These are phyloP conservation scores for Nemapogon koenigi DNA, from an alignment of 2,888 invertebrate species.

Conservation along the genomic window DNA sequence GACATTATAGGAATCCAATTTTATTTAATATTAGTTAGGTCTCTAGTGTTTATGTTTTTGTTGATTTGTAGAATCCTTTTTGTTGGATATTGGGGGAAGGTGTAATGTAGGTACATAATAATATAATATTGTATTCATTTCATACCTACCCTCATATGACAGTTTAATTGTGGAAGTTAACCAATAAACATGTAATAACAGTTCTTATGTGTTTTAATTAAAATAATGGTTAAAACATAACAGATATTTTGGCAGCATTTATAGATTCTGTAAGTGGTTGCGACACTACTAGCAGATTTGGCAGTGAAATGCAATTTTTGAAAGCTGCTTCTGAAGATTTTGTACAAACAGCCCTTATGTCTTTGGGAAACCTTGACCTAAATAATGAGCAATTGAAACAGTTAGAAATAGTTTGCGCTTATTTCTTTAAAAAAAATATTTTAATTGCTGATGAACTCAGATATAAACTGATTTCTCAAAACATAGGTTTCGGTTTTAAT, in stretches of 20 bases:
- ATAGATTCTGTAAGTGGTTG: conserved; percentile 17
- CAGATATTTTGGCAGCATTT: conserved; percentile 19
- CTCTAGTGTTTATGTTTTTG: no score
- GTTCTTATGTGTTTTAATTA: no score
- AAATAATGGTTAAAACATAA: no score
- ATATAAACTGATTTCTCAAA: conserved; percentile 17
- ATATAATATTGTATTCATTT: no score
- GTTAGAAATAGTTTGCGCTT: conserved; percentile 17
- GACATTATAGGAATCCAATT: no score
- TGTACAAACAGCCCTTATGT: conserved; percentile 14
- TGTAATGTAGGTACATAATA: no score
- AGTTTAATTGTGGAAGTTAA: no score
- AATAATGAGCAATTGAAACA: conserved; percentile 17
- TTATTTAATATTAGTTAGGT: no score
- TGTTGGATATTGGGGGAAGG: no score
- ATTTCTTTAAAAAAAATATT: conserved; percentile 16
- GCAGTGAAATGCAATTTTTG: conserved; percentile 13
- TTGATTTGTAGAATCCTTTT: no score
- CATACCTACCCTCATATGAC: no score
- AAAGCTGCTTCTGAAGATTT: conserved; percentile 15
- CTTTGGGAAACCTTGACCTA: conserved; percentile 17
- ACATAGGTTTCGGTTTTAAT: conserved; percentile 8
- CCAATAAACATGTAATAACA: no score
- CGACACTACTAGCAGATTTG: conserved; percentile 17
- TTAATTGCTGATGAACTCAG: conserved; percentile 11